A percentile compares a stretch with the other conserved stretches of the same genome.
These are phyloP conservation scores for Nyctereutes procyonoides DNA, from an alignment of 2,113 vertebrate genomes.

Conservation along the genomic window DNA sequence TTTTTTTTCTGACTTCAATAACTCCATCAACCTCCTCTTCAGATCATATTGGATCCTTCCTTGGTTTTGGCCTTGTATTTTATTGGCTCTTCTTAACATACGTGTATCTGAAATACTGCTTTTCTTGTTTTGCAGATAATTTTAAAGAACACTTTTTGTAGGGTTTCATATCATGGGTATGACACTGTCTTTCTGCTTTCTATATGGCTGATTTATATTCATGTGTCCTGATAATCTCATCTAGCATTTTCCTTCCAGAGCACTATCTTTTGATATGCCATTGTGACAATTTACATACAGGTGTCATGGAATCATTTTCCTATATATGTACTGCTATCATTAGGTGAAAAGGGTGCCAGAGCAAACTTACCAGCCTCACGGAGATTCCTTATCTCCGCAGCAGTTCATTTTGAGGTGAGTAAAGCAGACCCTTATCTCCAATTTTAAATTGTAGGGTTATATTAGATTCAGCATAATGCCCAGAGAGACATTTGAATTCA, in stretches of 20 bases:
- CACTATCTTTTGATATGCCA: not conserved
- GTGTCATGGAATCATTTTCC: not conserved
- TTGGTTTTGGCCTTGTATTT: not conserved
- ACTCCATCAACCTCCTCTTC: not conserved
- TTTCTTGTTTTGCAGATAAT: constrained; percentile 34
- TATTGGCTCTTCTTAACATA: not conserved
- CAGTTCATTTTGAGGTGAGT: constrained; percentile 16
- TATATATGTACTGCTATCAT: not conserved
- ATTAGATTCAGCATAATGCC: not conserved
- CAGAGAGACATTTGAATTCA: constrained; percentile 66
- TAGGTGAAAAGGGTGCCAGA: not conserved
- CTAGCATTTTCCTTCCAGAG: not conserved
- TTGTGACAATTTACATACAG: not conserved
- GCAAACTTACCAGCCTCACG: not conserved
- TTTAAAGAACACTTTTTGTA: not conserved
- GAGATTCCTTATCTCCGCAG: not conserved
- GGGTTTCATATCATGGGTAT: not conserved
- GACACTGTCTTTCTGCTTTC: not conserved
- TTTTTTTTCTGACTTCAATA: not conserved
- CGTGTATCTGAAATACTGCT: not conserved
- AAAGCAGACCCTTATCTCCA: not conserved
- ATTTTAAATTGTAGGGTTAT: not conserved
- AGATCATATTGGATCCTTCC: not conserved
- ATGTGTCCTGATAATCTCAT: not conserved
- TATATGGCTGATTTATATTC: not conserved